These are phyloP conservation scores for Menidia beryllina DNA, from an alignment of 2,113 vertebrate species.

Conservation along the genomic window DNA sequence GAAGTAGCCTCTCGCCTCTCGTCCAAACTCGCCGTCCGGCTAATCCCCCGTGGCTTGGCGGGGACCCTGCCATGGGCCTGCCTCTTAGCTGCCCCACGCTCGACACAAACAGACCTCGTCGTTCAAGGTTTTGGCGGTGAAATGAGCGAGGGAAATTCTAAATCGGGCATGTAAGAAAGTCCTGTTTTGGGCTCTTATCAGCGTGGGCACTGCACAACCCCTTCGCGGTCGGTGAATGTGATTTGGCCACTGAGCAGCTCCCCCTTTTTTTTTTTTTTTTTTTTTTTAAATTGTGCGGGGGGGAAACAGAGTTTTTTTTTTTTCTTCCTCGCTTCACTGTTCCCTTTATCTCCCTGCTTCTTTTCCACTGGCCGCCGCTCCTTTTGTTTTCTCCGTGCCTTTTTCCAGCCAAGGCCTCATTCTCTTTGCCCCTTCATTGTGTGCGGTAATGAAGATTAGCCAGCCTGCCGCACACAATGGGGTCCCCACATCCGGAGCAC, in stretches of 20 bases:
- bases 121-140: slow-evolving; percentile 6
- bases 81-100: slow-evolving; percentile 23
- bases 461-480: slow-evolving; percentile 76
- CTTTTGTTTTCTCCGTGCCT: slow-evolving; percentile 74
- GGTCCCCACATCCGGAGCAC: slow-evolving; percentile 68
- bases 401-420: slow-evolving; percentile 71
- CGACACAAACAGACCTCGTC: neutral
- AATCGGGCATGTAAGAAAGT: slow-evolving; percentile 31
- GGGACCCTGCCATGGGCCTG: slow-evolving; percentile 61
- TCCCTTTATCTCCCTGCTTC: slow-evolving; percentile 64
- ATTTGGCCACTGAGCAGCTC: slow-evolving; percentile 38
- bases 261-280: slow-evolving; percentile 57
- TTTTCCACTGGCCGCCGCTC: slow-evolving; percentile 50
- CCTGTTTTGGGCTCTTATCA: slow-evolving; percentile 57
- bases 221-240: slow-evolving; percentile 55
- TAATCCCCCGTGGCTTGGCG: slow-evolving; percentile 45
- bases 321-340: slow-evolving; percentile 72
- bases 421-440: slow-evolving; percentile 74
- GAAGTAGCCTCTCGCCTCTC: slow-evolving; percentile 20
- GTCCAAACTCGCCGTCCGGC: neutral
- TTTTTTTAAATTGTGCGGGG: slow-evolving; percentile 47
- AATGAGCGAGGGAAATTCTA: slow-evolving; percentile 29
- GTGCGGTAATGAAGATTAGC: slow-evolving; percentile 81
- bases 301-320: slow-evolving; percentile 71
- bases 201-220: slow-evolving; percentile 44